phyloP scores from a whole-genome alignment of 2,113 vertebrate genomes.

The Chaetodon auriga region DNA sequence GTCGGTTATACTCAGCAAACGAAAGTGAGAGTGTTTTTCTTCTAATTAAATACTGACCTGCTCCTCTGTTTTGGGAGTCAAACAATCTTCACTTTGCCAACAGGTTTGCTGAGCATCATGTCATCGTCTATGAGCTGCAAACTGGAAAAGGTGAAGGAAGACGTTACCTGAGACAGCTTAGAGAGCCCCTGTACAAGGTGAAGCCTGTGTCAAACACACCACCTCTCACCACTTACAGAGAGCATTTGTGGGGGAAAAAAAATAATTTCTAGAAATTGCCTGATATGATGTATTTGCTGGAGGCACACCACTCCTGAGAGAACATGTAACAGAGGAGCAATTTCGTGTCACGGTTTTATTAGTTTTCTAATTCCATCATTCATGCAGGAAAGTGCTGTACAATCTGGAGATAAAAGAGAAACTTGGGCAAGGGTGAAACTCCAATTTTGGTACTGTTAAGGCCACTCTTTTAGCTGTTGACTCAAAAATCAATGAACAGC shows the following conservation, averaged over 20 bases:
- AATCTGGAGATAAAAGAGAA: constrained; percentile 42
- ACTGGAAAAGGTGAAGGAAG: neutral
- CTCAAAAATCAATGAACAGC: constrained; percentile 68
- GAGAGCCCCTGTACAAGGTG: neutral
- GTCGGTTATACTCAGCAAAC: neutral
- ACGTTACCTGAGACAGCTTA: neutral
- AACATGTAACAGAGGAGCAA: constrained; percentile 48
- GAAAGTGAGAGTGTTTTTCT: neutral
- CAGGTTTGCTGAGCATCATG: neutral
- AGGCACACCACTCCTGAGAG: constrained; percentile 42
- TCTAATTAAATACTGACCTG: neutral
- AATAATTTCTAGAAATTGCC: constrained; percentile 47
- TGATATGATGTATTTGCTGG: constrained; percentile 60
- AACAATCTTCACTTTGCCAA: neutral
- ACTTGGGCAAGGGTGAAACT: constrained; percentile 39
- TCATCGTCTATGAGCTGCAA: neutral
- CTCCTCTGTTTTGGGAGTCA: neutral
- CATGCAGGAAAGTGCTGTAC: constrained; percentile 38
- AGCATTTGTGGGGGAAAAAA: constrained; percentile 31
- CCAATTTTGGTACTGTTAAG: constrained; percentile 35
- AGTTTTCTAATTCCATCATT: constrained; percentile 64
- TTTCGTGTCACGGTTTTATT: constrained; percentile 64
- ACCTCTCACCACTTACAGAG: constrained; percentile 13
- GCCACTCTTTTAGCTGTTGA: constrained; percentile 46
- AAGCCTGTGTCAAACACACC: neutral